phyloP scores from a whole-genome alignment of 2,888 invertebrate genomes.

The Perizoma affinitatum region DNA sequence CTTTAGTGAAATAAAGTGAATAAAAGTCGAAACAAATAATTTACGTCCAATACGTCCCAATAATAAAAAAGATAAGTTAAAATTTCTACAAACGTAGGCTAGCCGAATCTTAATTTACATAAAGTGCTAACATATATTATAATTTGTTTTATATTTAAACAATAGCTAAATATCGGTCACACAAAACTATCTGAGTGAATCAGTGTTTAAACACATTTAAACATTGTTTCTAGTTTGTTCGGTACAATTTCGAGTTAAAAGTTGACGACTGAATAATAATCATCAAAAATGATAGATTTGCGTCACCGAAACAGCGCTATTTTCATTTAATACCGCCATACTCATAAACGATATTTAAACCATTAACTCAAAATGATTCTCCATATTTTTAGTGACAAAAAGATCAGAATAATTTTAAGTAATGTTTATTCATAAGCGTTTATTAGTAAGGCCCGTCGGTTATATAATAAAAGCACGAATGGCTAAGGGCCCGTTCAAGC shows the following conservation, averaged over 20 bases:
- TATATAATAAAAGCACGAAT: conserved; percentile 71
- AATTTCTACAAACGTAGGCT: conserved; percentile 47
- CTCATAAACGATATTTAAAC: not conserved
- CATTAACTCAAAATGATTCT: no score
- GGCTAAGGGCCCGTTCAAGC: conserved; percentile 64
- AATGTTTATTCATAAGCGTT: no score
- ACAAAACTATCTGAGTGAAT: conserved; percentile 27
- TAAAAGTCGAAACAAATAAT: conserved; percentile 37
- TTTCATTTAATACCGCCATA: conserved; percentile 24
- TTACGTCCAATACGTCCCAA: conserved; percentile 42
- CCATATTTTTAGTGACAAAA: no score
- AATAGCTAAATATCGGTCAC: conserved; percentile 38
- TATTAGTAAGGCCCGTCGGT: no score
- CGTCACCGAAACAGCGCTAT: conserved; percentile 41
- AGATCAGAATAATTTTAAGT: not conserved
- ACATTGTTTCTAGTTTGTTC: not conserved
- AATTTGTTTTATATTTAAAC: conserved; percentile 45
- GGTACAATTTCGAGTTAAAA: not conserved
- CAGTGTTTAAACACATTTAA: not conserved
- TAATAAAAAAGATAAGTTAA: conserved; percentile 36
- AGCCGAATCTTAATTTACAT: conserved; percentile 51
- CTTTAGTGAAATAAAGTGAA: conserved; percentile 12
- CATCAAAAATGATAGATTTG: conserved; percentile 38
- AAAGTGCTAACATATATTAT: conserved; percentile 56
- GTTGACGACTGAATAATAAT: not conserved